Conservation (phyloP, 2,888 invertebrate species). For the Eilema caniola region DNA sequence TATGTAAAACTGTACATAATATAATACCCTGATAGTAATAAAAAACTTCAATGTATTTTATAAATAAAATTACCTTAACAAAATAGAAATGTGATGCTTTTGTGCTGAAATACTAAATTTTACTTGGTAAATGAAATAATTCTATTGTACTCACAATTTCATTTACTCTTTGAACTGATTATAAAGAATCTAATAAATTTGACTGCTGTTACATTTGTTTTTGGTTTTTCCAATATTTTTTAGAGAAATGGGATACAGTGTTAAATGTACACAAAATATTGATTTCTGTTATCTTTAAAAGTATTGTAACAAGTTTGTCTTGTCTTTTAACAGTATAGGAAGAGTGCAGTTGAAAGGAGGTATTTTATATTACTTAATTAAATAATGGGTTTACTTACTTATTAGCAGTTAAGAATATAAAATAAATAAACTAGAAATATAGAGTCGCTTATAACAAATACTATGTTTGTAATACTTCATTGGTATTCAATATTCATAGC, state of each 20-base stretch:
- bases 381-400: background rate
- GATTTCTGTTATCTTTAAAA: background rate
- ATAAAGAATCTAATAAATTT: background rate
- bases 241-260: background rate
- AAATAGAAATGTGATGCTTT: background rate
- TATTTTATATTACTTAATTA: background rate
- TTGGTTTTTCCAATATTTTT: background rate
- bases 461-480: background rate
- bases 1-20: slow-evolving; percentile 14
- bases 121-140: background rate
- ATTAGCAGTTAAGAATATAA: background rate
- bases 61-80: background rate
- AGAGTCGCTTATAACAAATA: background rate
- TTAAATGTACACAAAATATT: background rate
- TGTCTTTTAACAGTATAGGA: too few species aligned
- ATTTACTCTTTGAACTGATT: background rate
- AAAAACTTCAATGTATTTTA: background rate
- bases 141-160: background rate
- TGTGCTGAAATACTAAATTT: background rate
- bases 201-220: background rate
- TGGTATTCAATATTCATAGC: background rate
- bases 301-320: background rate
- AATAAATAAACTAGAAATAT: background rate
- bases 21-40: slow-evolving; percentile 1
- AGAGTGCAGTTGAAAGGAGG: background rate